Evolutionary conservation across 2,113 vertebrate species (phyloP).

Genomic region (Seriola dumerili): DNA sequence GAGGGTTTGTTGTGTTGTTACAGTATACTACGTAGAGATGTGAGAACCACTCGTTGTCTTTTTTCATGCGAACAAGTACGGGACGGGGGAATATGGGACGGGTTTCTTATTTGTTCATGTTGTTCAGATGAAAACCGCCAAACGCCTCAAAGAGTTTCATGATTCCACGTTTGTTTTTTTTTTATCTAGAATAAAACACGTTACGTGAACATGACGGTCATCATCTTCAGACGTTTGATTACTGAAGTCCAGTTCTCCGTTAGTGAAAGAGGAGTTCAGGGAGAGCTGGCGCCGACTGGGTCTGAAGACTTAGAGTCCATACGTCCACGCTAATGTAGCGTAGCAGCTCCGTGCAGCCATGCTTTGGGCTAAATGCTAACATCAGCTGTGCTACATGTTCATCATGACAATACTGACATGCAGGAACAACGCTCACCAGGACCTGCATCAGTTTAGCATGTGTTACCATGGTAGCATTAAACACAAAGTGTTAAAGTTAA

Average conservation of each 20-base stretch:
- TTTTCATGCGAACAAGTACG: too few relatives aligned
- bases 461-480: too few relatives aligned
- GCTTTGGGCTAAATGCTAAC: too few relatives aligned
- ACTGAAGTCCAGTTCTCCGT: not conserved
- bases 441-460: too few relatives aligned
- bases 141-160: not conserved
- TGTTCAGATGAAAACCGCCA: not conserved
- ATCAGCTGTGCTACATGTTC: too few relatives aligned
- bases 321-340: not conserved
- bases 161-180: not conserved
- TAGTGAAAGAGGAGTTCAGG: not conserved
- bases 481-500: too few relatives aligned
- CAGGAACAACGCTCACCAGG: too few relatives aligned
- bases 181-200: not conserved
- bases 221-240: not conserved
- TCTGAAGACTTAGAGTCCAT: not conserved
- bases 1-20: conserved; percentile 30
- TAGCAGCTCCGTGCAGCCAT: too few relatives aligned
- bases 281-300: not conserved
- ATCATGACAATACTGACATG: too few relatives aligned
- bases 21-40: conserved; percentile 4
- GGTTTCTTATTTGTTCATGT: not conserved
- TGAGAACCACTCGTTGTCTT: too few relatives aligned
- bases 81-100: too few relatives aligned
- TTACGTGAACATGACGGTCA: not conserved